These are phyloP conservation scores for Tenodera sinensis DNA, from an alignment of 2,888 invertebrate genomes.

Conservation along the genomic window DNA sequence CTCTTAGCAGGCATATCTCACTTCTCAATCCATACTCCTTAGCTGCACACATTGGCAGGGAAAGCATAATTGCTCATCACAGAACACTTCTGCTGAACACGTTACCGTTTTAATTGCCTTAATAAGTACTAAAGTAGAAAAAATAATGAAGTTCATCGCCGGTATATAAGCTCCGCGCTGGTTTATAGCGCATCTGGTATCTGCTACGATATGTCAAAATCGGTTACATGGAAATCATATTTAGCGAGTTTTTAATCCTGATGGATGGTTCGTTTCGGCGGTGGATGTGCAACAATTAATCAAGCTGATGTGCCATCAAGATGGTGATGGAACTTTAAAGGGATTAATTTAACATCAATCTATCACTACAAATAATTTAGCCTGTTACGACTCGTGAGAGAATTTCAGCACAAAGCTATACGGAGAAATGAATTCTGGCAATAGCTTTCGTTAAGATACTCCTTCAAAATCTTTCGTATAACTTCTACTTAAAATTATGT, in stretches of 20 bases:
- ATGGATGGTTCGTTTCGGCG: background rate
- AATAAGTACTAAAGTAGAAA: background rate
- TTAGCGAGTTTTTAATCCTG: background rate
- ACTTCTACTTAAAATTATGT: no score
- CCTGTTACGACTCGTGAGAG: background rate
- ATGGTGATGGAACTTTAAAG: background rate
- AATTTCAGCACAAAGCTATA: background rate
- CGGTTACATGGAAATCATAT: background rate
- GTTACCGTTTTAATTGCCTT: background rate
- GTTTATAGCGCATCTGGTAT: background rate
- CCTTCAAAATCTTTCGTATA: no score
- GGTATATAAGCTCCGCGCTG: background rate
- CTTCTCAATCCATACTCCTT: no score
- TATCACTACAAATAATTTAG: background rate
- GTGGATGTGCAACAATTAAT: background rate
- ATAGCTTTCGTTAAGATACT: background rate
- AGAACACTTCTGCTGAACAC: no score
- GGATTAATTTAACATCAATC: background rate
- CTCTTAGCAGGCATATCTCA: background rate
- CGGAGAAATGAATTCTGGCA: background rate
- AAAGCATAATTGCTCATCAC: no score
- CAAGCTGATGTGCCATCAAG: background rate
- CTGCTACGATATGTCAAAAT: background rate
- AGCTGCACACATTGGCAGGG: no score
- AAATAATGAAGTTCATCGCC: background rate